Base-by-base conservation (phyloP, 2,113 vertebrate genomes). In the Fregetta grallaria region DNA sequence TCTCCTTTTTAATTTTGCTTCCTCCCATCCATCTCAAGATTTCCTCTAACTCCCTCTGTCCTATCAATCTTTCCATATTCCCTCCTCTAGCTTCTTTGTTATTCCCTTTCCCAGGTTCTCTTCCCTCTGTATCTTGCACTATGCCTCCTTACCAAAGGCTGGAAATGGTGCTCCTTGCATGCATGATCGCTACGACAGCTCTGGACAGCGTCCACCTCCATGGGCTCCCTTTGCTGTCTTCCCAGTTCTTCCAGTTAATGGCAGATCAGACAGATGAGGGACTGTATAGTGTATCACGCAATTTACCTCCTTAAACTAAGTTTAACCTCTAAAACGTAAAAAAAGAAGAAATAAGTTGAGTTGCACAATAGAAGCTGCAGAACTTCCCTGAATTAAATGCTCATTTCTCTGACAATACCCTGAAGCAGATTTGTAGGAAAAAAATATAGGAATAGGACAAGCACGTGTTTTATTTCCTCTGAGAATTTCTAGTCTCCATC, bases 151-250 rank as follows among this genome's bases (percentile, higher is more conserved):
- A 47, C 36, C 16, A 5, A 79, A 47, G 52, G 18, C 36, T 76
- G 26, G 8, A 7, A 23, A 15, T 49, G 21, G 19, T 49, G 45
- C 19, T 65, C 3, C 27, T 90, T 72, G 19, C 20, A 19, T 8
- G 4, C 7, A 11, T 9, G 32, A 27, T 62, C 9, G 2, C 40
- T 88, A 3, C 0, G 0, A 59, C 15, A 76, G 17, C 22, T 86
- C 58, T 85, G 67, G 36, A 44, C 49, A 83, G 9, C 19, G 40
- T 62, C 20, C 9, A 32, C 12, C 14, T 91, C 32, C 36, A 3
- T 5, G 3, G 18, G 11, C 12, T 81, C 10, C 56, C 21, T 78
- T 81, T 79, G 66, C 19, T 65, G 11, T 32, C 50, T 88, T 71
- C 36, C 9, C 27, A 45, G 11, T 44, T 81, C 36, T 73, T 88